Conservation (phyloP, 2,888 invertebrate species). For the Brenthis daphne region DNA sequence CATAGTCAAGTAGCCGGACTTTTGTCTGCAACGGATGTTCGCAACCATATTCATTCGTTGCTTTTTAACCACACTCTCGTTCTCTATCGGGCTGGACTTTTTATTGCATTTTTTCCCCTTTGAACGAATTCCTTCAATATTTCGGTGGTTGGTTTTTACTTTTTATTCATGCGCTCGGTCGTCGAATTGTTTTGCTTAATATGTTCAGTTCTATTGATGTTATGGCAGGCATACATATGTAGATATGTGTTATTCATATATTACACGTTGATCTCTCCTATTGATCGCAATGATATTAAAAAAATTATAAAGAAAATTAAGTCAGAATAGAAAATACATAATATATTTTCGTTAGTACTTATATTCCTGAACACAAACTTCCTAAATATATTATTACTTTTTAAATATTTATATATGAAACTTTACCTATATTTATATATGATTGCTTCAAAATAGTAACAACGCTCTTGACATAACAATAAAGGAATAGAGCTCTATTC, state of each 20-base stretch:
- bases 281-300: too few species aligned
- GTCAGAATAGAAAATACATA: too few species aligned
- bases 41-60: constrained; percentile 80
- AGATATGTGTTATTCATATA: not conserved
- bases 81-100: constrained; percentile 73
- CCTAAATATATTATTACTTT: too few species aligned
- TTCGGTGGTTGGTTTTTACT: constrained; percentile 80
- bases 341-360: too few species aligned
- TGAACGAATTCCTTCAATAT: constrained; percentile 82
- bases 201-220: constrained; percentile 59
- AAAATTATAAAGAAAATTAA: too few species aligned
- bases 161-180: constrained; percentile 78
- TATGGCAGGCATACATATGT: not conserved
- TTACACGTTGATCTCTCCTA: too few species aligned
- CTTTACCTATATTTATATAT: not conserved
- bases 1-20: constrained; percentile 82
- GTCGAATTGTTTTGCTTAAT: constrained; percentile 78
- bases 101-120: constrained; percentile 81
- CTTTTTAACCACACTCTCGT: constrained; percentile 80
- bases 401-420: too few species aligned
- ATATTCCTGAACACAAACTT: too few species aligned
- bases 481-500: constrained; percentile 69
- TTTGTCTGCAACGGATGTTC: constrained; percentile 80
- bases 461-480: constrained; percentile 46
- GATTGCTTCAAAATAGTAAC: not conserved